phyloP scores from a whole-genome alignment of 2,113 vertebrate species.

The Aphelocoma coerulescens region DNA sequence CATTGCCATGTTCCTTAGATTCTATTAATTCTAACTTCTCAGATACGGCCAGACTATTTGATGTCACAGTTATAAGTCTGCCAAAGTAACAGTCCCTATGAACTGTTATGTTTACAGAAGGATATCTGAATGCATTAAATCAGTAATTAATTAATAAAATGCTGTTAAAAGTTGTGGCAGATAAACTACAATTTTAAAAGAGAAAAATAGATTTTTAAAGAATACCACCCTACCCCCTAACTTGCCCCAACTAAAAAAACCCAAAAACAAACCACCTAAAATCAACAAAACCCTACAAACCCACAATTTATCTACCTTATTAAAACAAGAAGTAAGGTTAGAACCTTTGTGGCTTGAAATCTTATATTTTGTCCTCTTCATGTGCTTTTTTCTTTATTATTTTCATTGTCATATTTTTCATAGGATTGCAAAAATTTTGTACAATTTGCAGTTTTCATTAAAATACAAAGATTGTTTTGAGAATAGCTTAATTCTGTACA shows the following conservation, averaged over 20 bases:
- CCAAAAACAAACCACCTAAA: neutral
- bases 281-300: neutral
- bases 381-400: neutral
- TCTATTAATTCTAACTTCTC: neutral
- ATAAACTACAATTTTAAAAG: neutral
- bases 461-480: neutral
- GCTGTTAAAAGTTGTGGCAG: neutral
- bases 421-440: neutral
- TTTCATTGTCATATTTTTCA: neutral
- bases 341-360: neutral
- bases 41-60: neutral
- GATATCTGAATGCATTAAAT: neutral
- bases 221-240: accelerated
- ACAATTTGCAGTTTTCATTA: neutral
- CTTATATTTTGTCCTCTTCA: neutral
- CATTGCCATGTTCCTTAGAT: neutral
- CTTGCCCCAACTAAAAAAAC: accelerated
- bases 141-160: neutral
- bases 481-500: neutral
- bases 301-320: neutral
- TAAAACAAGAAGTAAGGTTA: neutral
- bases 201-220: neutral
- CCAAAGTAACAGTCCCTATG: neutral
- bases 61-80: neutral
- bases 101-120: neutral